Evolutionary conservation across 2,797 vertebrate genomes (phyloP).

Genomic region (Eulemur mongoz): DNA sequence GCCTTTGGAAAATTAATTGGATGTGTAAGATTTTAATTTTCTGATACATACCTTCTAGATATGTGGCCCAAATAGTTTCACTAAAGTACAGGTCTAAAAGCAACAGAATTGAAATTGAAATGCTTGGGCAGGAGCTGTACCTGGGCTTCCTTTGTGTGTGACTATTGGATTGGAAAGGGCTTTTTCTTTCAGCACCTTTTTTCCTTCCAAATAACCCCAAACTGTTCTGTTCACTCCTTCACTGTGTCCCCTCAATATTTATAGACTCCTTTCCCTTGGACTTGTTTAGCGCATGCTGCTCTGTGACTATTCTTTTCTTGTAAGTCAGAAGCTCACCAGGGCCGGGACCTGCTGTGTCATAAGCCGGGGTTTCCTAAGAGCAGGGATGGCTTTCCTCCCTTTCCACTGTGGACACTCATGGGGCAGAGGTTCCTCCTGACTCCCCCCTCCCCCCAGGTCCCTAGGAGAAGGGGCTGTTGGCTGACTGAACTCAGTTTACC

Average conservation of each 20-base stretch:
- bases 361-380: not conserved
- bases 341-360: not conserved
- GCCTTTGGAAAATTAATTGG: not conserved
- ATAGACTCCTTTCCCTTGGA: not conserved
- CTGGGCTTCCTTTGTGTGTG: not conserved
- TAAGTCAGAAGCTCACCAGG: not conserved
- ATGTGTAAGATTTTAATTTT: not conserved
- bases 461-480: not conserved
- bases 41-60: not conserved
- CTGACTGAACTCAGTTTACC: not conserved
- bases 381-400: not conserved
- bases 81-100: not conserved
- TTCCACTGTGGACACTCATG: not conserved
- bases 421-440: not conserved
- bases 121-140: not conserved
- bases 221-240: not conserved
- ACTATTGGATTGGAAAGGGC: not conserved
- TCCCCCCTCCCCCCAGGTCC: not conserved
- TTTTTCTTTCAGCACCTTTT: not conserved
- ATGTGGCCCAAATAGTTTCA: not conserved
- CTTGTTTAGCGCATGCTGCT: not conserved
- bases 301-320: not conserved
- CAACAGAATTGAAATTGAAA: not conserved
- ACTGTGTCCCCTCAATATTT: not conserved
- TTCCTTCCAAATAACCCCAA: not conserved